Conservation (phyloP, 1,140 invertebrate genomes). For the Bactericera cockerelli region DNA sequence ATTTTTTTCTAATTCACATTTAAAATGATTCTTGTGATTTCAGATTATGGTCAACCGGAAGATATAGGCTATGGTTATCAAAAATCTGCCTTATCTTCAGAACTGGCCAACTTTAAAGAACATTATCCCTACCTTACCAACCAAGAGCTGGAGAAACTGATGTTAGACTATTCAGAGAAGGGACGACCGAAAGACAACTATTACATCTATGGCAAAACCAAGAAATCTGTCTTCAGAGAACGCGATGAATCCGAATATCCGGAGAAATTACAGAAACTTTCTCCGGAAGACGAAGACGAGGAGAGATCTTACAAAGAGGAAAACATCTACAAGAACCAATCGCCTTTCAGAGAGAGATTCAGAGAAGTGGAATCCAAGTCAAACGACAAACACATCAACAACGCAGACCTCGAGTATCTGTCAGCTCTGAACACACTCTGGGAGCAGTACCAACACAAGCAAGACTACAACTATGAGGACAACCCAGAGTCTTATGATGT, state of each 20-base stretch:
- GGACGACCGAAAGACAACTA: conserved; percentile 3
- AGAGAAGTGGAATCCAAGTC: conserved; percentile 15
- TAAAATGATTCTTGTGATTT: not conserved
- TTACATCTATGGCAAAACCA: conserved; percentile 11
- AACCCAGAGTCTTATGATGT: conserved; percentile 13
- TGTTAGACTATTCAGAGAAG: conserved; percentile 5
- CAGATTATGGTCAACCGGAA: conserved; percentile 6
- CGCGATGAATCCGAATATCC: conserved; percentile 15
- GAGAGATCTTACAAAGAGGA: conserved; percentile 12
- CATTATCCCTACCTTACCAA: not conserved
- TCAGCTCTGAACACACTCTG: conserved; percentile 18
- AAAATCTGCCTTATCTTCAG: not conserved
- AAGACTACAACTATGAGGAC: conserved; percentile 13
- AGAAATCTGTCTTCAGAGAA: conserved; percentile 22
- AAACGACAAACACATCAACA: conserved; percentile 11
- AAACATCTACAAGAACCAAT: conserved; percentile 12
- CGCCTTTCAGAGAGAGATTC: conserved; percentile 21
- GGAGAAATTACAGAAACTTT: conserved; percentile 16
- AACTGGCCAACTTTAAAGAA: conserved; percentile 4
- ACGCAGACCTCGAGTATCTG: conserved; percentile 18
- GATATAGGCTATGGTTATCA: conserved; percentile 2
- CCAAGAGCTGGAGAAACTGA: not conserved
- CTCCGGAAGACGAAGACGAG: conserved; percentile 4
- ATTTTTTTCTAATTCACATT: too few species aligned
- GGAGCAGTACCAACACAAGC: conserved; percentile 19